These are phyloP conservation scores for Arion vulgaris DNA, from an alignment of 1,140 invertebrate genomes.

Conservation along the genomic window DNA sequence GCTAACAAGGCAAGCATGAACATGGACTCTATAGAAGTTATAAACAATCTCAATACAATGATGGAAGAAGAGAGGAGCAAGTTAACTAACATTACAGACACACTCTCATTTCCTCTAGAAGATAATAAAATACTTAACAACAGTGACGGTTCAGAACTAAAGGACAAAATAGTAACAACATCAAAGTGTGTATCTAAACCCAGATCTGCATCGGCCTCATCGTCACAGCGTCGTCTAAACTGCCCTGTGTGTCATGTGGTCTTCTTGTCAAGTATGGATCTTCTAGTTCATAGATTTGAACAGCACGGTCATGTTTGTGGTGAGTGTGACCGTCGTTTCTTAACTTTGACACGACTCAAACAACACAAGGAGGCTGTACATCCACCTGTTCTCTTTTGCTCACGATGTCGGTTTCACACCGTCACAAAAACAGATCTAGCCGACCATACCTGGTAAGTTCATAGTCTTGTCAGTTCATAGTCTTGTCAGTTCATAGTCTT, in stretches of 20 bases:
- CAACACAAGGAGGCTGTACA: constrained; percentile 28
- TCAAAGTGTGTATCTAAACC: neutral
- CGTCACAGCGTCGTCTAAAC: neutral
- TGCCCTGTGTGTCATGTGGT: constrained; percentile 5
- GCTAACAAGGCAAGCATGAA: too few species aligned
- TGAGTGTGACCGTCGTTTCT: constrained; percentile 32
- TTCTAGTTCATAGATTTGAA: constrained; percentile 28
- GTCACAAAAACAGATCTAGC: neutral
- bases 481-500: too few species aligned
- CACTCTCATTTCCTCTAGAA: too few species aligned
- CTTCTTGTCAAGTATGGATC: constrained; percentile 28
- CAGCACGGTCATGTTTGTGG: constrained; percentile 34
- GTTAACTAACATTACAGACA: too few species aligned
- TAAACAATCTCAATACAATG: too few species aligned
- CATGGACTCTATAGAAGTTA: too few species aligned
- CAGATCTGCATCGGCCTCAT: neutral
- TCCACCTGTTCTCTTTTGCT: constrained; percentile 9
- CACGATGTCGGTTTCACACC: constrained; percentile 22
- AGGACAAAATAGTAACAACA: neutral
- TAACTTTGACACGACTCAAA: neutral
- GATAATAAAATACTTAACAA: too few species aligned
- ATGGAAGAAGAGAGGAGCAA: too few species aligned
- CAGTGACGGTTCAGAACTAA: too few species aligned
- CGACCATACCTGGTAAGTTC: constrained; percentile 1
- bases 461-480: too few species aligned